A percentile compares a stretch with the other conserved stretches of the same genome.
phyloP scores from a whole-genome alignment of 2,113 vertebrate species.

The Oostethus manadensis region DNA sequence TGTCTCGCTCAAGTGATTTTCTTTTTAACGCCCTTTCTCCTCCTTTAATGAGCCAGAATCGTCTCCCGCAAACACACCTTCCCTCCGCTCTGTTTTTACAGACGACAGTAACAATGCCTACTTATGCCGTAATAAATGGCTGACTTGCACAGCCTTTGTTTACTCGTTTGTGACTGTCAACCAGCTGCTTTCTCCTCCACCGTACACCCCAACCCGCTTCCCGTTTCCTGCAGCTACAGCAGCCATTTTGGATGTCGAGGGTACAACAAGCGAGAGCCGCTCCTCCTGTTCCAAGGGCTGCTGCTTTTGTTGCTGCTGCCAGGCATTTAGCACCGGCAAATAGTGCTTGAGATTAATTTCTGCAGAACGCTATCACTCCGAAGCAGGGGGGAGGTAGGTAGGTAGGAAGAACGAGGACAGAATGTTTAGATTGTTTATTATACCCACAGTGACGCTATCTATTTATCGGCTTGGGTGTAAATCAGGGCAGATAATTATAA shows the following conservation, averaged over 20 bases:
- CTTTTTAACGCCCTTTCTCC: constrained; percentile 12
- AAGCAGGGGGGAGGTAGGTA: constrained; percentile 11
- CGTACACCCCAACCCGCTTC: constrained; percentile 22
- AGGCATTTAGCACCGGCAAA: constrained; percentile 38
- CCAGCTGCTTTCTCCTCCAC: constrained; percentile 51
- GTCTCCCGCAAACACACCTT: constrained; percentile 1
- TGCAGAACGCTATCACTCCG: constrained; percentile 19
- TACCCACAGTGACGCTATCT: not conserved
- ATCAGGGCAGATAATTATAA: not conserved
- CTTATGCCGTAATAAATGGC: constrained; percentile 61
- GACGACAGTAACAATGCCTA: constrained; percentile 52
- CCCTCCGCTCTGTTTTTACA: constrained; percentile 12
- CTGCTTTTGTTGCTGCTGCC: not conserved
- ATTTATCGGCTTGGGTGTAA: not conserved
- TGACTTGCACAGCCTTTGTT: constrained; percentile 53
- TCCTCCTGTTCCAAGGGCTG: constrained; percentile 29
- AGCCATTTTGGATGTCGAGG: constrained; percentile 48
- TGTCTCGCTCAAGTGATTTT: constrained; percentile 23
- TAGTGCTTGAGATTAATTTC: constrained; percentile 24
- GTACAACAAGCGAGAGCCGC: constrained; percentile 28
- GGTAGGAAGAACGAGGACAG: not conserved
- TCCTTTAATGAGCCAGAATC: not conserved
- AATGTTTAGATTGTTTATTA: not conserved
- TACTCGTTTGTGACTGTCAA: constrained; percentile 67
- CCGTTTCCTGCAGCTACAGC: constrained; percentile 28